phyloP scores from a whole-genome alignment of 2,797 vertebrate species.

The Limnodromus scolopaceus region DNA sequence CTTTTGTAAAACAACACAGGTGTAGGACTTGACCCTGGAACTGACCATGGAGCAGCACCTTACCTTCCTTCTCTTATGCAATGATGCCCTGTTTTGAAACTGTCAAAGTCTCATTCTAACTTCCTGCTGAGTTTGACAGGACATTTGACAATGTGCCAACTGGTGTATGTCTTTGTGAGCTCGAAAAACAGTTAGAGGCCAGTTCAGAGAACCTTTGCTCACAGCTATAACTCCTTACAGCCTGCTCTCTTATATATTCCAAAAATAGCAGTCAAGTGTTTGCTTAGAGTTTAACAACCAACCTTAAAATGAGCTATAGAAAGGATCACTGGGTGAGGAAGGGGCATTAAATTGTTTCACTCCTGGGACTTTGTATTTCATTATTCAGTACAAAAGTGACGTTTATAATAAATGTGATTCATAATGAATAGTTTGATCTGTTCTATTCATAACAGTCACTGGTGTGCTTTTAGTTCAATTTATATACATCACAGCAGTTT shows the following conservation, averaged over 20 bases:
- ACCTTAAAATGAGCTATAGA: background rate
- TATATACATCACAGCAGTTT: background rate
- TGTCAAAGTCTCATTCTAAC: background rate
- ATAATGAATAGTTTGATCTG: background rate
- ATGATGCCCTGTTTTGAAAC: background rate
- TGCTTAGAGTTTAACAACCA: background rate
- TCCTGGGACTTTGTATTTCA: accelerated
- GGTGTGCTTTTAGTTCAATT: background rate
- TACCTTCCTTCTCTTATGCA: background rate
- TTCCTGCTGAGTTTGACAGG: constrained; percentile 3
- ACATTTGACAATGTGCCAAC: background rate
- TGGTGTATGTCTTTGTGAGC: background rate
- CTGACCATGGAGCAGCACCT: background rate
- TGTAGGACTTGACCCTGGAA: background rate
- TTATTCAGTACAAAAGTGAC: background rate
- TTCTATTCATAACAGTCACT: background rate
- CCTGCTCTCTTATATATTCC: background rate
- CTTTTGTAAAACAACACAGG: background rate
- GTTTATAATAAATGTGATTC: background rate
- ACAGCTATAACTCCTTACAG: background rate
- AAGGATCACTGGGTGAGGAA: background rate
- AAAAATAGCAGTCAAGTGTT: constrained; percentile 32
- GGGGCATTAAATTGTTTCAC: background rate
- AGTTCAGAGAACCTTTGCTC: background rate
- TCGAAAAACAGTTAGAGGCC: background rate